Percentiles rank a stretch among this genome's conserved stretches.
Conservation (phyloP, 2,888 invertebrate genomes). For the Heliconius hortense region DNA sequence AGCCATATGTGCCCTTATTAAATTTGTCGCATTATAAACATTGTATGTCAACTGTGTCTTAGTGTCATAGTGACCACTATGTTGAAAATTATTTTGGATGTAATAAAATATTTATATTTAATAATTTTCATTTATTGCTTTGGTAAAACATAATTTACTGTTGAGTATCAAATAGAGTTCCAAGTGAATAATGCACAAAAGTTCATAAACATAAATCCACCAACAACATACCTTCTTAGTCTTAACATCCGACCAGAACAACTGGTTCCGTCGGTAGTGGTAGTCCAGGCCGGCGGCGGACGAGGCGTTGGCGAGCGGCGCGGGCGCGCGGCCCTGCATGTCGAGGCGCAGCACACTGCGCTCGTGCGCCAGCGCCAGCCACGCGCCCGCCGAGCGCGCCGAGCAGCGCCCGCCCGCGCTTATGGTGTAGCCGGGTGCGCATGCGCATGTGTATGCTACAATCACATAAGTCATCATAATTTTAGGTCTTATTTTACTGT, state of each 20-base stretch:
- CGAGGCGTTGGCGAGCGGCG: conserved; percentile 83
- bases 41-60: too few species aligned
- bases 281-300: conserved; percentile 89
- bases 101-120: too few species aligned
- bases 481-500: too few species aligned
- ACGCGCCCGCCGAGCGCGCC: conserved; percentile 79
- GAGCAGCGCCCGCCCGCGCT: conserved; percentile 83
- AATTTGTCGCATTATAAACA: too few species aligned
- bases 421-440: conserved; percentile 88
- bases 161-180: too few species aligned
- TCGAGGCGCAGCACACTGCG: conserved; percentile 85
- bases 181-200: too few species aligned
- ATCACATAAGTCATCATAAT: too few species aligned
- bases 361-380: conserved; percentile 82
- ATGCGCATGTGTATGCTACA: conserved; percentile 89
- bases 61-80: too few species aligned
- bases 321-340: conserved; percentile 86
- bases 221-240: conserved; percentile 85
- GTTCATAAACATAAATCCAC: background rate
- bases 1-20: too few species aligned
- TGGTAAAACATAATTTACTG: too few species aligned
- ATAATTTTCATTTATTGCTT: too few species aligned
- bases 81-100: too few species aligned
- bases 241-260: conserved; percentile 95
- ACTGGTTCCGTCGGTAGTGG: conserved; percentile 87